Evolutionary conservation across 2,113 vertebrate genomes (phyloP).

Genomic region (Picathartes gymnocephalus): DNA sequence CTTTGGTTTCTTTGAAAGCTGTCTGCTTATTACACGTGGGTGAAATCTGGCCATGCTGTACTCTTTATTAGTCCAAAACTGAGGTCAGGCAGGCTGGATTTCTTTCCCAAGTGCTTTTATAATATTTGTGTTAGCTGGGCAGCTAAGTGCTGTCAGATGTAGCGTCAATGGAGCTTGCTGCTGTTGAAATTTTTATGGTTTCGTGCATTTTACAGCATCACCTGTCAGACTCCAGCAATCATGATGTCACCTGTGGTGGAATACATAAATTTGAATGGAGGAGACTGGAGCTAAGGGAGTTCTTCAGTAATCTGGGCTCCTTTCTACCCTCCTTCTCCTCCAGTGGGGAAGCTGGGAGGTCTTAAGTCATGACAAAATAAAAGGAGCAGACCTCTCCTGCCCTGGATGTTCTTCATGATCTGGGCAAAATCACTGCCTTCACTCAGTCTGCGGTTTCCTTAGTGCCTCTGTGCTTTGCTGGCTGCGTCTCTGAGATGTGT

Average conservation of each 20-base stretch:
- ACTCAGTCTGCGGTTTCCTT: neutral
- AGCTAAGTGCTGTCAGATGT: constrained; percentile 63
- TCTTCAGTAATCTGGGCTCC: neutral
- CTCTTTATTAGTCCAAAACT: constrained; percentile 60
- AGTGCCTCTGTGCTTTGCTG: neutral
- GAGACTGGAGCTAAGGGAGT: neutral
- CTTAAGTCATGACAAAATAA: neutral
- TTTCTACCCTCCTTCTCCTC: neutral
- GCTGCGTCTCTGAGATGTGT: neutral
- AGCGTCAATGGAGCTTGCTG: constrained; percentile 55
- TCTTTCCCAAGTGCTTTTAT: constrained; percentile 53
- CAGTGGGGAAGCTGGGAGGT: neutral
- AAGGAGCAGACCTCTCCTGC: neutral
- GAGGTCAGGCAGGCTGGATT: constrained; percentile 59
- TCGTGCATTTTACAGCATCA: constrained; percentile 66
- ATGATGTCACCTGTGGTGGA: constrained; percentile 64
- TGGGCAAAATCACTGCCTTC: neutral
- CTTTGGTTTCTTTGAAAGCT: constrained; percentile 1
- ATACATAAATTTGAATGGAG: constrained; percentile 15
- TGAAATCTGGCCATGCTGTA: constrained; percentile 18
- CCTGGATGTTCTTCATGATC: neutral
- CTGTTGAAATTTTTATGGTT: constrained; percentile 67
- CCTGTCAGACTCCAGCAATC: constrained; percentile 56
- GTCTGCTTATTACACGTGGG: neutral
- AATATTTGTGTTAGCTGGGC: constrained; percentile 61